Evolutionary conservation across 2,113 vertebrate genomes (phyloP), one percentile per base, ranked within the genome.

Genomic region (Oophaga pumilio): DNA sequence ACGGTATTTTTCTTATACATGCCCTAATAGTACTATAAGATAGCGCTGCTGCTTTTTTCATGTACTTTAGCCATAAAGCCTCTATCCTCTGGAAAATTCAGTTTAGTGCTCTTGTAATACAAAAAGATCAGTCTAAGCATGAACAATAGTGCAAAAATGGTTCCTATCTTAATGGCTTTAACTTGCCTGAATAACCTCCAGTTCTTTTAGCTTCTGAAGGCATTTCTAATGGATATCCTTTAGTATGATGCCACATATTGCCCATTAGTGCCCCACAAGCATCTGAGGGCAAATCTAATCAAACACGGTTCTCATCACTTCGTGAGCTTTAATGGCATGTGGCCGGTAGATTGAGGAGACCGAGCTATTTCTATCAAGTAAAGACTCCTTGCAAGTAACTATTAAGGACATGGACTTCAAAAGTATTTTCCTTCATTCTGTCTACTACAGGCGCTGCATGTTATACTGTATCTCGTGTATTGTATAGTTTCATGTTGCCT

Each of bases 231-330:
- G 24, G 52, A 57, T 11, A 11, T 59, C 15, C 26, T 74, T 80
- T 80, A 60, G 26, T 43, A 9, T 62, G 26, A 8, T 60, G 43
- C 60, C 60, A 52, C 28, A 66, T 82, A 50, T 17, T 82, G 60
- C 80, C 80, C 60, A 82, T 82, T 82, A 68, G 80, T 82, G 60
- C 78, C 78, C 56, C 24, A 18, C 20, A 33, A 43, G 26, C n/a
- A 68, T 43, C 60, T 68, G 60, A 66, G 60, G 80, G 12, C 80
- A 66, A 3, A 52, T 62, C 80, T 52, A 68, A 82, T 82, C 60
- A 52, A 50, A 68, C 28, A 24, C 20, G 9, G 10, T 62, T 82
- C 76, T 26, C 8, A n/a, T 52, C 80, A 62, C 60, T 50, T 68
- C 49, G 14, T n/a, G 6, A 49, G 79, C 28, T 49, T 22, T 82